Conservation (phyloP, 2,113 vertebrate genomes). For the Anseranas semipalmata region DNA sequence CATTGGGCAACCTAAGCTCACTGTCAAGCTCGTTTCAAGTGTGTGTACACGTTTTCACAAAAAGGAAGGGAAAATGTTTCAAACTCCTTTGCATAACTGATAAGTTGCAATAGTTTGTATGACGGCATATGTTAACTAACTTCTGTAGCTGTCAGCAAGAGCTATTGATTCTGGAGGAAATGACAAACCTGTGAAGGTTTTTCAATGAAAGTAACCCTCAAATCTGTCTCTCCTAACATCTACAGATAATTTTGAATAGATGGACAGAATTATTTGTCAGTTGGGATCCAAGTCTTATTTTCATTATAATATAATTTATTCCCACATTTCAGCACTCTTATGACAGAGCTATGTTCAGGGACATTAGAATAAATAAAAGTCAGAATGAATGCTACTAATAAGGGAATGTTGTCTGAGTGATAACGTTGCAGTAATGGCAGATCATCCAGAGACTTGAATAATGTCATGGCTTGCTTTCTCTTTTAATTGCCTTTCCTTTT, state of each 20-base stretch:
- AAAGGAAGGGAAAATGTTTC: background rate
- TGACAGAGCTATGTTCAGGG: background rate
- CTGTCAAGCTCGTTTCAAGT: background rate
- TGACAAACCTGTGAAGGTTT: background rate
- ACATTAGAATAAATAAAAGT: background rate
- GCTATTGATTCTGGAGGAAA: background rate
- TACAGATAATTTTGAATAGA: background rate
- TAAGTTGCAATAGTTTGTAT: background rate
- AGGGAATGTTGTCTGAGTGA: background rate
- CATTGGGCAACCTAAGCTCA: background rate
- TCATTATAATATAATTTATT: background rate
- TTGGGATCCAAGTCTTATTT: background rate
- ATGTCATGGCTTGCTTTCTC: background rate
- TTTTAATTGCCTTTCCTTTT: conserved; percentile 46
- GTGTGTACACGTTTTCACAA: background rate
- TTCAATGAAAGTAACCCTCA: background rate
- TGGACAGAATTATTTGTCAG: background rate
- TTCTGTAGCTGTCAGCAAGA: background rate
- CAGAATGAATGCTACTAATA: background rate
- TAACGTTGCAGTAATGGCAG: background rate
- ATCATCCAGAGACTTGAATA: conserved; percentile 7
- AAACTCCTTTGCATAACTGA: background rate
- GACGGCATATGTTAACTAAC: background rate
- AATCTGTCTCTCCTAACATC: background rate
- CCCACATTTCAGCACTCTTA: background rate